These are phyloP conservation scores for Bradypodion ventrale DNA, from an alignment of 2,797 vertebrate genomes.

Conservation along the genomic window DNA sequence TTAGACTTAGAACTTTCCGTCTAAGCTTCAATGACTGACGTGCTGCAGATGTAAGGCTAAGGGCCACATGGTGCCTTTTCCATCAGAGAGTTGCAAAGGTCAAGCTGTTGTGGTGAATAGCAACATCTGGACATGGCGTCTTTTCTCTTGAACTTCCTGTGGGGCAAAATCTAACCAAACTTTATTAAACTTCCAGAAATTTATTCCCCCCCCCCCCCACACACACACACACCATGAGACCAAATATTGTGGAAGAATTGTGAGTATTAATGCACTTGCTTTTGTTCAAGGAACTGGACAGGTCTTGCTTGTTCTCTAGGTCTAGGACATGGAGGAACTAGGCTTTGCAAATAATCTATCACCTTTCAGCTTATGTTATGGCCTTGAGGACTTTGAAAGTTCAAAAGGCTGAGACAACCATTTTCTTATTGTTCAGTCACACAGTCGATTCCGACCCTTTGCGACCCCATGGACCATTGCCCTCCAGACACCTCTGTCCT, in stretches of 20 bases:
- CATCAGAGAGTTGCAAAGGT: constrained; percentile 41
- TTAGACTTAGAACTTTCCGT: constrained; percentile 2
- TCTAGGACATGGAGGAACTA: background rate
- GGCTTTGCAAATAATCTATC: background rate
- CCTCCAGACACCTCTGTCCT: too few relatives aligned
- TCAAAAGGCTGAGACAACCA: background rate
- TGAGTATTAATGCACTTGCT: background rate
- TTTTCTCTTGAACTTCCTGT: constrained; percentile 19
- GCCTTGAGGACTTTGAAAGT: background rate
- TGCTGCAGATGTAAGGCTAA: constrained; percentile 33
- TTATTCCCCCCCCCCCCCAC: too few relatives aligned
- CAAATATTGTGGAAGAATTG: background rate
- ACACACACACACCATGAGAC: background rate
- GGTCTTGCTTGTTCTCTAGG: background rate
- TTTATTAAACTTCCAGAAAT: constrained; percentile 11
- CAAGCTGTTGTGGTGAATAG: constrained; percentile 50
- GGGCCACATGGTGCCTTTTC: constrained; percentile 38
- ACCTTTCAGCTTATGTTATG: background rate
- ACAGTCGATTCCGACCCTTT: too few relatives aligned
- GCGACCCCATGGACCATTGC: too few relatives aligned
- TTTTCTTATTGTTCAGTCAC: too few relatives aligned
- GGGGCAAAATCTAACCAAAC: background rate
- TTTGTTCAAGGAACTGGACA: background rate
- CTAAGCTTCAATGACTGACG: constrained; percentile 43
- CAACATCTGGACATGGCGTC: constrained; percentile 2